Evolutionary conservation across 2,113 vertebrate genomes (phyloP).

Genomic region (Lichenostomus cassidix): DNA sequence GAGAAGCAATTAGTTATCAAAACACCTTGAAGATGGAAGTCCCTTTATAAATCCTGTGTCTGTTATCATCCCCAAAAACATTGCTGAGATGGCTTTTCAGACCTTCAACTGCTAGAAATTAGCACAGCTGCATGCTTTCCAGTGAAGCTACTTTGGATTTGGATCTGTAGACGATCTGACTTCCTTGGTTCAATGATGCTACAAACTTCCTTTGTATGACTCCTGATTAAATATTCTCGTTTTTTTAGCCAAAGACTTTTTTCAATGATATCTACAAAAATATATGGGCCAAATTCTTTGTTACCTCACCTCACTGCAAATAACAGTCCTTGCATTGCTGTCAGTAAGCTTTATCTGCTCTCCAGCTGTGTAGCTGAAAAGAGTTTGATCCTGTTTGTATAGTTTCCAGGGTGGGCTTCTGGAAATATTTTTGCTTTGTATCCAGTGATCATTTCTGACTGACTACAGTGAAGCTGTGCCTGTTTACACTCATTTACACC

Average conservation of each 20-base stretch:
- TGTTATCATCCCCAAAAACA: background rate
- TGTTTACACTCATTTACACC: background rate
- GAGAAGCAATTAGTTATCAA: background rate
- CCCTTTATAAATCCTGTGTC: background rate
- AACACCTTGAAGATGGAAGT: background rate
- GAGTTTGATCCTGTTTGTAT: slow-evolving; percentile 9
- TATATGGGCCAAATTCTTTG: background rate
- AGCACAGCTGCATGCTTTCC: background rate
- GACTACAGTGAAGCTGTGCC: background rate
- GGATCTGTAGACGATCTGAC: background rate
- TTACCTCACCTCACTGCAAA: background rate
- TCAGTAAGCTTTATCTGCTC: background rate
- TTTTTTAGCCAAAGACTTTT: background rate
- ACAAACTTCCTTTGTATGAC: background rate
- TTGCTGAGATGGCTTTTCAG: background rate
- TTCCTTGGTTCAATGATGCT: background rate
- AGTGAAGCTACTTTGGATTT: background rate
- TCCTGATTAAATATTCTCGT: background rate
- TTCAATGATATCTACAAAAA: background rate
- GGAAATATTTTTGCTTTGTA: slow-evolving; percentile 3
- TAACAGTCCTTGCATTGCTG: background rate
- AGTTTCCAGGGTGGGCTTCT: background rate
- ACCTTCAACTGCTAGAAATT: background rate
- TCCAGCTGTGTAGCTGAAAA: background rate
- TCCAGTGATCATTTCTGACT: background rate